Percentiles rank a stretch among this genome's conserved stretches.
Conservation (phyloP, 2,888 invertebrate genomes). For the Caenorhabditis panamensis region DNA sequence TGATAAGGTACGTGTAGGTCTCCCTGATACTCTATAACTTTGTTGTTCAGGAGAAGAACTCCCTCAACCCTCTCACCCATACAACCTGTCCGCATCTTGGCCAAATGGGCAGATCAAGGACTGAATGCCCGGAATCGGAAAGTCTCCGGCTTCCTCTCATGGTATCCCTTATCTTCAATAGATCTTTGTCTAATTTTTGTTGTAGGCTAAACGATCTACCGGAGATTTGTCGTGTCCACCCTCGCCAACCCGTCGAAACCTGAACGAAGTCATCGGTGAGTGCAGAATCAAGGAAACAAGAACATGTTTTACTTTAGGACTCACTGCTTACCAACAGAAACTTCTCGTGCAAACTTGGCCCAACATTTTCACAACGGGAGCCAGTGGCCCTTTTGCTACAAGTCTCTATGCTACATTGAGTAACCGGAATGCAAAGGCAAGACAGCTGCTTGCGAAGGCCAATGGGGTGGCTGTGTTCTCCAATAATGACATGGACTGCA, state of each 20-base stretch:
- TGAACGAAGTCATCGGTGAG: conserved; percentile 58
- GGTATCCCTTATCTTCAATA: conserved; percentile 20
- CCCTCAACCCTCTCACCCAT: conserved; percentile 44
- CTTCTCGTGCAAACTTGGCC: conserved; percentile 77
- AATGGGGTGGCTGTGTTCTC: conserved; percentile 77
- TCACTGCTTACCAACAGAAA: conserved; percentile 75
- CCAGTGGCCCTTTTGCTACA: conserved; percentile 73
- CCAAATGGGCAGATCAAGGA: conserved; percentile 72
- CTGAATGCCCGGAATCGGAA: conserved; percentile 67
- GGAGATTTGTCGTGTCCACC: conserved; percentile 63
- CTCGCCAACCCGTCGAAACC: conserved; percentile 56
- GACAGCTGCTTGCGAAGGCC: conserved; percentile 75
- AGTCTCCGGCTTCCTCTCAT: conserved; percentile 45
- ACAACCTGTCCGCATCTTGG: conserved; percentile 66
- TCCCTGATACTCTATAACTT: background rate
- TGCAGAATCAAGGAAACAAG: background rate
- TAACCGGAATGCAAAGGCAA: conserved; percentile 71
- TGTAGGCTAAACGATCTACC: conserved; percentile 52
- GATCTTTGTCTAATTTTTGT: conserved; percentile 22
- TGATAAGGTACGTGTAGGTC: conserved; percentile 23
- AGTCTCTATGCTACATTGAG: conserved; percentile 70
- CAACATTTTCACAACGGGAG: conserved; percentile 77
- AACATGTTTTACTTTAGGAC: conserved; percentile 58
- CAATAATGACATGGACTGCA: conserved; percentile 72
- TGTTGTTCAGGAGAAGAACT: conserved; percentile 53